Evolutionary conservation across 2,113 vertebrate species (phyloP).

Genomic region (Misgurnus mizolepis): DNA sequence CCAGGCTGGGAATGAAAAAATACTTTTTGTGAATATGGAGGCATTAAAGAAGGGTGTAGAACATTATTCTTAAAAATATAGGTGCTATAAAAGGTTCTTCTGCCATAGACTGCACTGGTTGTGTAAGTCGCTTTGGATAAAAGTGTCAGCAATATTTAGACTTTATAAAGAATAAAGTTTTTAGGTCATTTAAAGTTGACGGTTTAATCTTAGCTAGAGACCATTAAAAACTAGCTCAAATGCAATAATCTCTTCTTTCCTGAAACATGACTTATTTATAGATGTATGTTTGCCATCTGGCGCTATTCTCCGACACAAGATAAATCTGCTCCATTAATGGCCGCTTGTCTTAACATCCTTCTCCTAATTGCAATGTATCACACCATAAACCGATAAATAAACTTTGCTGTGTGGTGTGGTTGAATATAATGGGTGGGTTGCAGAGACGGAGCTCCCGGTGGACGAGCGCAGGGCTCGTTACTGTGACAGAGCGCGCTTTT

Average conservation of each 20-base stretch:
- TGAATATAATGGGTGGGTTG: slow-evolving; percentile 47
- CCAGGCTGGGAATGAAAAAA: not conserved
- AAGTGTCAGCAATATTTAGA: slow-evolving; percentile 31
- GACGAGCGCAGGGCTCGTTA: slow-evolving; percentile 53
- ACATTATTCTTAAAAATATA: not conserved
- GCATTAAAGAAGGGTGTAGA: not conserved
- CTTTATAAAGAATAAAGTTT: slow-evolving; percentile 65
- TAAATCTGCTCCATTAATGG: slow-evolving; percentile 35
- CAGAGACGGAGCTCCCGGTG: slow-evolving; percentile 53
- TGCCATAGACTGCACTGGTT: too few species aligned
- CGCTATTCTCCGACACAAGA: slow-evolving; percentile 47
- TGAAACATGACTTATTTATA: slow-evolving; percentile 75
- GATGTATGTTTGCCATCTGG: slow-evolving; percentile 76
- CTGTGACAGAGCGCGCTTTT: slow-evolving; percentile 65
- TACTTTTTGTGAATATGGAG: not conserved
- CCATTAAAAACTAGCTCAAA: slow-evolving; percentile 76
- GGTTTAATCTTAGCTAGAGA: slow-evolving; percentile 71
- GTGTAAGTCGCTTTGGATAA: too few species aligned
- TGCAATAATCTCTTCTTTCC: slow-evolving; percentile 72
- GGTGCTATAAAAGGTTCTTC: too few species aligned
- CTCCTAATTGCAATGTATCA: slow-evolving; percentile 54
- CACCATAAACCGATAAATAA: slow-evolving; percentile 22
- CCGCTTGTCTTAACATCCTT: slow-evolving; percentile 34
- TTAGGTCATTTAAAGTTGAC: slow-evolving; percentile 67
- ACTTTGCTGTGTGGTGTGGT: slow-evolving; percentile 13